Conservation (phyloP, 2,113 vertebrate genomes). For the Saimiri boliviensis region DNA sequence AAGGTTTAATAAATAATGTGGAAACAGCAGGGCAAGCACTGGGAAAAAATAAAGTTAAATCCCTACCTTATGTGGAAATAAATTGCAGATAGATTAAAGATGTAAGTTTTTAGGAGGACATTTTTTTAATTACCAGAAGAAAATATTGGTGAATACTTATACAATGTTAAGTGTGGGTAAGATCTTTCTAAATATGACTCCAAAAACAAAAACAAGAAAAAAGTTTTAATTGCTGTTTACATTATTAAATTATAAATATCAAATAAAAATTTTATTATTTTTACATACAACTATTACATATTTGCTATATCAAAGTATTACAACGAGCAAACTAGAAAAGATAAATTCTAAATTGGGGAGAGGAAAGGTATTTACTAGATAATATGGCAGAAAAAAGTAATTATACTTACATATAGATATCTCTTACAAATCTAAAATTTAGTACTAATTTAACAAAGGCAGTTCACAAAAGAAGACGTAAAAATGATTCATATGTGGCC, state of each 20-base stretch:
- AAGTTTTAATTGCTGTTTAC: not conserved
- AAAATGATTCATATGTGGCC: not conserved
- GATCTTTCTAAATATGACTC: not conserved
- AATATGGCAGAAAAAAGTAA: not conserved
- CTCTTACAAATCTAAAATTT: not conserved
- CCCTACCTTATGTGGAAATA: not conserved
- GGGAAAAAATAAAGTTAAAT: not conserved
- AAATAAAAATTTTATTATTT: not conserved
- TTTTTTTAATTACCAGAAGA: not conserved
- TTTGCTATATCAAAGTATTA: not conserved
- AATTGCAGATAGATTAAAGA: slow-evolving; percentile 6
- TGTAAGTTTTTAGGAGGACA: not conserved
- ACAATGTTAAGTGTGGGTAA: not conserved
- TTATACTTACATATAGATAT: not conserved
- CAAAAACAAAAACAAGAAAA: not conserved
- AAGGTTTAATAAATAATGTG: slow-evolving; percentile 16
- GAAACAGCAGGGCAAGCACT: not conserved
- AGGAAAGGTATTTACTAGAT: not conserved
- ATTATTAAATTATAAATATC: not conserved
- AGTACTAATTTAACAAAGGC: not conserved
- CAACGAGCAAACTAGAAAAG: not conserved
- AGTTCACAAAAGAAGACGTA: not conserved
- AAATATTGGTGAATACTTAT: not conserved
- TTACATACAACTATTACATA: slow-evolving; percentile 32
- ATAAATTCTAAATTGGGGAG: not conserved